Conservation (phyloP, 2,888 invertebrate species). For the Amorpha juglandis region DNA sequence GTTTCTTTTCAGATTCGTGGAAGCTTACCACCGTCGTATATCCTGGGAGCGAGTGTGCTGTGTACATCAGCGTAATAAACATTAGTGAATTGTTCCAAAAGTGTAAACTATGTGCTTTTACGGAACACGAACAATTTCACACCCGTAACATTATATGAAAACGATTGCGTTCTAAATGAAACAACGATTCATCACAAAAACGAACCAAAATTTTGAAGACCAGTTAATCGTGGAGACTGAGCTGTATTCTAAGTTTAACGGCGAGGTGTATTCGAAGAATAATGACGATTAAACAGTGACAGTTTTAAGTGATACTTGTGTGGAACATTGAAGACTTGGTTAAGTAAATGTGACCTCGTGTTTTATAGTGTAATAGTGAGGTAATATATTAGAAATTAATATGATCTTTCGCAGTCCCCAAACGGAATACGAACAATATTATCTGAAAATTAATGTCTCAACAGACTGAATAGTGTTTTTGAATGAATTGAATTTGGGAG, state of each 20-base stretch:
- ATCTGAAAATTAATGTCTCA: constrained; percentile 20
- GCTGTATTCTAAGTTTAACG: constrained; percentile 54
- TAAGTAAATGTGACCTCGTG: constrained; percentile 57
- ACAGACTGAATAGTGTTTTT: constrained; percentile 26
- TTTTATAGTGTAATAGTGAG: constrained; percentile 30
- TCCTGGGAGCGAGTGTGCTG: constrained; percentile 1
- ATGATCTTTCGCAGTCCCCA: constrained; percentile 15
- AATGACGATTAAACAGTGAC: constrained; percentile 53
- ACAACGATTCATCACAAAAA: constrained; percentile 56
- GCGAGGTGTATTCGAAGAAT: constrained; percentile 39
- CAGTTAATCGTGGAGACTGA: constrained; percentile 58
- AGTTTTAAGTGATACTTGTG: constrained; percentile 39
- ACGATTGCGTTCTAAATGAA: constrained; percentile 30
- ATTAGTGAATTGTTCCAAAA: constrained; percentile 19
- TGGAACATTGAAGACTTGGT: constrained; percentile 45
- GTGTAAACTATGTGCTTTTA: constrained; percentile 3
- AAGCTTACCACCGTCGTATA: constrained; percentile 5
- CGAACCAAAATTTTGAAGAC: constrained; percentile 46
- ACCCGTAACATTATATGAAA: constrained; percentile 19
- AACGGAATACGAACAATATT: constrained; percentile 17
- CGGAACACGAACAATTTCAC: constrained; percentile 17
- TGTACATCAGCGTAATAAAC: constrained; percentile 3
- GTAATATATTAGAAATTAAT: constrained; percentile 16
- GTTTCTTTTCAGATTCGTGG: constrained; percentile 37
- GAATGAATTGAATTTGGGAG: constrained; percentile 6